Evolutionary conservation across 2,888 invertebrate species (phyloP).

Genomic region (Epicampocera succincta): DNA sequence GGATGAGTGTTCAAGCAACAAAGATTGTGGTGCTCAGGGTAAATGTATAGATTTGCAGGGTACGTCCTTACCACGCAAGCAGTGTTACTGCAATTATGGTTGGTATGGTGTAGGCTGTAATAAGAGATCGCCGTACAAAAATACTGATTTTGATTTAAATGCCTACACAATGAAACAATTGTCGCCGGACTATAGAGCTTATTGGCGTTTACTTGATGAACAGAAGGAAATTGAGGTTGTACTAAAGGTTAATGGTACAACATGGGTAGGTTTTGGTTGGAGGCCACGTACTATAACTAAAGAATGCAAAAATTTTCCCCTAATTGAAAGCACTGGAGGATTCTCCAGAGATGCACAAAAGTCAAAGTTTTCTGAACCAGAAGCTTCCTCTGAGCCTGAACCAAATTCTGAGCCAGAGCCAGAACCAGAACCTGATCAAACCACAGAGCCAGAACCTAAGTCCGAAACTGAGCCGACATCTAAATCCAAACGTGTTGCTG

Average conservation of each 20-base stretch:
- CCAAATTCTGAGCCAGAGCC: slow-evolving; percentile 82
- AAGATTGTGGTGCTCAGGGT: slow-evolving; percentile 93
- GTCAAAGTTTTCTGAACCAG: slow-evolving; percentile 79
- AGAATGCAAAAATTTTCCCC: slow-evolving; percentile 91
- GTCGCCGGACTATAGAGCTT: slow-evolving; percentile 89
- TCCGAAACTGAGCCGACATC: slow-evolving; percentile 79
- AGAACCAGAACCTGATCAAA: slow-evolving; percentile 81
- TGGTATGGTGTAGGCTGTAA: slow-evolving; percentile 93
- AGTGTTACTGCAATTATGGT: slow-evolving; percentile 95
- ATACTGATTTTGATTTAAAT: slow-evolving; percentile 87
- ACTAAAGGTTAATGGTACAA: slow-evolving; percentile 92
- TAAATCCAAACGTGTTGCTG: slow-evolving; percentile 84
- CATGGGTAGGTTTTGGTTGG: slow-evolving; percentile 96
- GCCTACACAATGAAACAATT: slow-evolving; percentile 87
- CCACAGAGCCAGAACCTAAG: slow-evolving; percentile 81
- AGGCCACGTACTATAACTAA: slow-evolving; percentile 89
- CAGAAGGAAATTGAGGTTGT: slow-evolving; percentile 93
- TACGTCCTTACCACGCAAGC: slow-evolving; percentile 89
- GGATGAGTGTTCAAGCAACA: slow-evolving; percentile 92
- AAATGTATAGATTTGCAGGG: slow-evolving; percentile 91
- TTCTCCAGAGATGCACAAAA: slow-evolving; percentile 76
- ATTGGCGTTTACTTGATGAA: slow-evolving; percentile 92
- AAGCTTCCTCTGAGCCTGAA: slow-evolving; percentile 81
- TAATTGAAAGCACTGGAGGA: slow-evolving; percentile 82
- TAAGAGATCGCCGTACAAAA: slow-evolving; percentile 89